Conservation (phyloP, 2,113 vertebrate species). For the Nothoprocta perdicaria region DNA sequence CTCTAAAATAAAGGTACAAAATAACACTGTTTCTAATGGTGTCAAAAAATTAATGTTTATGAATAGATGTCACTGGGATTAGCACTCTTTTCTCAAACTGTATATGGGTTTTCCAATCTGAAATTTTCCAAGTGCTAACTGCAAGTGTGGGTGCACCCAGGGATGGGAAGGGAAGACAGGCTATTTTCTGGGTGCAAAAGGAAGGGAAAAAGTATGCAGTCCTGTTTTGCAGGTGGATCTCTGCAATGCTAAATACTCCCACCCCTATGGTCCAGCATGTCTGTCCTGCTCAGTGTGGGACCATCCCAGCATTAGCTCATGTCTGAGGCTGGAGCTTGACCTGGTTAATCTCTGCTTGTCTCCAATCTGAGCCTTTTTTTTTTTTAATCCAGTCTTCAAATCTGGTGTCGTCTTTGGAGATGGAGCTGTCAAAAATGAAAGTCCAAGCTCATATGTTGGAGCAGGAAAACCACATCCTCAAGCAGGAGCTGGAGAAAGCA, state of each 20-base stretch:
- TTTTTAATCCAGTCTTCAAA: conserved; percentile 65
- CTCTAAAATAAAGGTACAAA: conserved; percentile 68
- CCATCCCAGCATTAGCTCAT: background rate
- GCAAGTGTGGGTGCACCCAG: accelerated
- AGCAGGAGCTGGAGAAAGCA: conserved; percentile 79
- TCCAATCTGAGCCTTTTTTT: background rate
- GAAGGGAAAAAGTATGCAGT: background rate
- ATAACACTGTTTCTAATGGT: accelerated
- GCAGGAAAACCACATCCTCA: conserved; percentile 83
- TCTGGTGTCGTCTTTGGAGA: conserved; percentile 83
- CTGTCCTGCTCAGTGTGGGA: background rate
- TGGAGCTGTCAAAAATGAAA: conserved; percentile 83
- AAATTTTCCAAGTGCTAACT: background rate
- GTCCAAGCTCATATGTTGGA: conserved; percentile 77
- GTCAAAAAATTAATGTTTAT: accelerated
- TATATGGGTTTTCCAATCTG: background rate
- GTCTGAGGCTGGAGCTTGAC: background rate
- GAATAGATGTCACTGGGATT: background rate
- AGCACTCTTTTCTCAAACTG: background rate
- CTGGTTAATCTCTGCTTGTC: background rate
- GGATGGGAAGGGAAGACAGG: background rate
- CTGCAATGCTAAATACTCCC: background rate
- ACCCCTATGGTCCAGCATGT: background rate
- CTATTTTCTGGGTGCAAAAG: background rate
- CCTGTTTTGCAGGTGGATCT: background rate